Base-by-base conservation (phyloP, 2,113 vertebrate genomes). In the Arenaria interpres region DNA sequence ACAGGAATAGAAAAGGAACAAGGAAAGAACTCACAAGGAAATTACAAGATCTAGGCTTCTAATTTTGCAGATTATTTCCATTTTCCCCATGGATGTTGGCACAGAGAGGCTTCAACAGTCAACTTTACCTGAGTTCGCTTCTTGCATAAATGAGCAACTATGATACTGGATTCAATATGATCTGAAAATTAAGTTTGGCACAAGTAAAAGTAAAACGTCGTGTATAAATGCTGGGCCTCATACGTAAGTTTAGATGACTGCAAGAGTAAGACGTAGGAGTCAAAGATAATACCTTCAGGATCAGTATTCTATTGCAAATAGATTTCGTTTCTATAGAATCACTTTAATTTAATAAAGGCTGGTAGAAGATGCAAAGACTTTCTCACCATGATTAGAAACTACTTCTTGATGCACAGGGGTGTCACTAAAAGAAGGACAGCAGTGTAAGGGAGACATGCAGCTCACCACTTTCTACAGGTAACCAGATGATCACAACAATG, bases 41-140 rank as follows among this genome's bases (percentile, higher is more conserved):
- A 94, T 91, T 81, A 88, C 77, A 93, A 91, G 24, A 5, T 95
- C 71, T 66, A 43, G 53, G 43, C 33, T 93, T 91, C 89, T 89
- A 60, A 85, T 92, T 96, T 94, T 64, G 60, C 64, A 76, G 73
- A 85, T 91, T 88, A 82, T 73, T 83, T 57, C 27, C 41, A 91
- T 80, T 85, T 92, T 88, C 66, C 76, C 71, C 88, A 68, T n/a
- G 89, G 73, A 72, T 85, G 30, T 50, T 82, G 80, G 51, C 74
- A 82, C 11, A 83, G 50, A 89, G 32, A 86, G 12, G 33, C 19
- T 85, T 85, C 59, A 92, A 72, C 32, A 93, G 53, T 30, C 45
- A 89, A 53, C 74, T 68, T 81, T 68, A 95, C 46, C 74, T 43
- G 39, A 69, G 72, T 85, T 75, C 14, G 64, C 43, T 79, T 88